A percentile compares a stretch with the other conserved stretches of the same genome.
Evolutionary conservation across 2,113 vertebrate genomes (phyloP).

Genomic region (Oncorhynchus masou): DNA sequence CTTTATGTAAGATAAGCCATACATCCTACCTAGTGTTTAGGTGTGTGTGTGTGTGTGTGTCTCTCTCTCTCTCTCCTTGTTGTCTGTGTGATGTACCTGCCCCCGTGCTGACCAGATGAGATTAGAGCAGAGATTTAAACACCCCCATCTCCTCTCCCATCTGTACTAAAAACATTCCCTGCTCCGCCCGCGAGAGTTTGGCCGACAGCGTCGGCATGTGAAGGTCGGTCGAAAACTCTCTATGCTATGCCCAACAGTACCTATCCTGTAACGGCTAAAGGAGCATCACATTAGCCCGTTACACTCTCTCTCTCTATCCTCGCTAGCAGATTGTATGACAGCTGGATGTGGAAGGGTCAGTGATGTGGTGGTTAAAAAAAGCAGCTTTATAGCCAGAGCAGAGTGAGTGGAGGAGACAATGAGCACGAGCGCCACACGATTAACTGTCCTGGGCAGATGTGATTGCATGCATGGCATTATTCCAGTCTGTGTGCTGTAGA

Average conservation of each 20-base stretch:
- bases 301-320: too few species aligned
- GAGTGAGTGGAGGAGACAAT: too few species aligned
- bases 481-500: neutral
- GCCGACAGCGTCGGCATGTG: too few species aligned
- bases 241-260: too few species aligned
- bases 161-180: conserved; percentile 53
- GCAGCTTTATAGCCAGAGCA: neutral
- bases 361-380: neutral
- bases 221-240: too few species aligned
- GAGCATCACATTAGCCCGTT: too few species aligned
- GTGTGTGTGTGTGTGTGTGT: neutral
- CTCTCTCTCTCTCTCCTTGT: neutral
- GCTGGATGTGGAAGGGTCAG: neutral
- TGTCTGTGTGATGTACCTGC: conserved; percentile 13
- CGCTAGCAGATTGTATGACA: neutral
- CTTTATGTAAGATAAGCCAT: too few species aligned
- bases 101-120: conserved; percentile 30
- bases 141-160: conserved; percentile 30
- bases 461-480: too few species aligned
- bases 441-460: neutral
- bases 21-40: neutral
- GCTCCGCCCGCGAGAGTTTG: neutral
- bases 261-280: too few species aligned
- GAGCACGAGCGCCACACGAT: too few species aligned
- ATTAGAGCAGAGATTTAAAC: conserved; percentile 63